Evolutionary conservation across 2,113 vertebrate species (phyloP), one percentile per base, ranked within the genome.

Genomic region (Gavia stellata): DNA sequence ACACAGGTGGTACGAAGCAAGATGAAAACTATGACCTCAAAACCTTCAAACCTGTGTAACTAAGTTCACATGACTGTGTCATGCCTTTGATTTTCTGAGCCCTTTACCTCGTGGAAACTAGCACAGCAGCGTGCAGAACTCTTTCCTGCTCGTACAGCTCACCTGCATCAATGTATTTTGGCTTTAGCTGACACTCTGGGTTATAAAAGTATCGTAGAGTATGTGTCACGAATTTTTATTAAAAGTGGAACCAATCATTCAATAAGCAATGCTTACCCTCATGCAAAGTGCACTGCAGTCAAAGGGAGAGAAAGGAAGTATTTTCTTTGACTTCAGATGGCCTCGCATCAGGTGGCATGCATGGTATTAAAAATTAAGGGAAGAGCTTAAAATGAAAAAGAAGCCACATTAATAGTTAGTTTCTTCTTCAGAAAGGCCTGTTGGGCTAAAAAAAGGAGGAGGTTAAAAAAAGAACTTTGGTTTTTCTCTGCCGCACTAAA

Each of bases 401-500:
- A 63, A 85, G 17, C 4, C 34, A 58, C 38, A 42, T 85, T 58
- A 72, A 67, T 58, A 53, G 28, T 53, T 52, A 42, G 53, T 31
- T 89, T 65, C 52, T 92, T 75, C 62, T 73, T 89, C 68, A 84
- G 66, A 92, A 94, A 71, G 49, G 56, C 58, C 65, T 67, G 17
- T 33, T 91, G 50, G 49, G 81, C 84, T 96, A 90, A 95, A 94
- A 94, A 87, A 94, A 82, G 53, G 5, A 58, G 47, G 25, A 33
- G 25, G 58, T 59, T 91, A 82, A 96, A 95, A 86, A 92, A 95
- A 71, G 47, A 68, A 45, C 66, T 42, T 92, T 52, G 12, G 1
- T 75, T 95, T 94, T 94, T 55, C 87, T 85, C 66, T 77, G 66
- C 78, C 90, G 29, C 66, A 67, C 86, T 96, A 96, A 96, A 96